Base-by-base conservation (phyloP, 2,113 vertebrate species). In the Otolemur garnettii region DNA sequence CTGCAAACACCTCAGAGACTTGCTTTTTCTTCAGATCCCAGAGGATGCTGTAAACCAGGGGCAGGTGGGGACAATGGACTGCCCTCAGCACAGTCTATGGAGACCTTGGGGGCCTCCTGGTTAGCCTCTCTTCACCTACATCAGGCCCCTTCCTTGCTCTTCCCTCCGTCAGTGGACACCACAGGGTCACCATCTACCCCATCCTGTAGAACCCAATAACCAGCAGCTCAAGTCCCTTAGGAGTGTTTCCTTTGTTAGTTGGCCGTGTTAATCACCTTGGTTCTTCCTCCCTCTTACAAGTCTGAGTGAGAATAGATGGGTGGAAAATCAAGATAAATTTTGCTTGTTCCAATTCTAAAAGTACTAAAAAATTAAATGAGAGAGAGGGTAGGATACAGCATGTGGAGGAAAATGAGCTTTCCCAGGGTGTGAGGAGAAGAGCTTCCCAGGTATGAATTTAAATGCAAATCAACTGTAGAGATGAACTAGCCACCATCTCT, bases 311-410 rank as follows among this genome's bases (percentile, higher is more conserved):
- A 22, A 19, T 24, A 53, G 38, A 53, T 10, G 45, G 26, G 4
- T 38, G 80, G 21, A 86, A 12, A 24, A 55, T 3, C 33, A 11
- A 35, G 28, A n/a, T 72, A 24, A 1, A n/a, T 74, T 28, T 79
- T 87, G 45, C 64, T 72, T 26, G n/a, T 68, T 18, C 35, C 42
- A 38, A 26, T 87, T 90, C 77, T 81, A 53, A 94, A 91, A 86
- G 17, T 28, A 45, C 24, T 55, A 71, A 90, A 88, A 78, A 77
- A 89, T 68, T 57, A 68, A 74, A 33, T 71, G 33, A 66, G n/a
- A 87, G 6, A 14, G 33, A 78, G 21, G 26, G 5, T 26, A 50
- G 42, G 85, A 77, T 85, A 72, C 14, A 59, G 18, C 59, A 24
- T 30, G 2, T 55, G 42, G 79, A 50, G 57, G 19, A 15, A 64